A percentile compares a stretch with the other conserved stretches of the same genome.
Conservation (phyloP, 2,797 vertebrate genomes). For the Cryptoblepharus egeriae region DNA sequence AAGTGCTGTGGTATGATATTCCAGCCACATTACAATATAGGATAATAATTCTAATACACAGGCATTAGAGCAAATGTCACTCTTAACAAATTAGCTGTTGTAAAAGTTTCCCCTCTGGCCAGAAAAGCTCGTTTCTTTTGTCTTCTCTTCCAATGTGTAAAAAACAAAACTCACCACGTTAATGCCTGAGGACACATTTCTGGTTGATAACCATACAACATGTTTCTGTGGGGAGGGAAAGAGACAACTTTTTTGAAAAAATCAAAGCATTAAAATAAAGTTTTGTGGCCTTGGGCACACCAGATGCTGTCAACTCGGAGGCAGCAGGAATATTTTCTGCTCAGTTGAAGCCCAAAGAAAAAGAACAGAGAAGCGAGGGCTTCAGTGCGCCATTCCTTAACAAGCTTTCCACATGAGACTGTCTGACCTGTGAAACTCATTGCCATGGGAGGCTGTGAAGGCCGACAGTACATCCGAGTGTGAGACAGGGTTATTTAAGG, state of each 20-base stretch:
- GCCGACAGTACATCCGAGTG: neutral
- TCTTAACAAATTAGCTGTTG: conserved; percentile 71
- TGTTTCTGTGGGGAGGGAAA: conserved; percentile 28
- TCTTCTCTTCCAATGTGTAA: conserved; percentile 69
- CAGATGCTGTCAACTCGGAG: conserved; percentile 53
- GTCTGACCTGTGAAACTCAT: conserved; percentile 5
- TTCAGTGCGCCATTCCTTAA: conserved; percentile 12
- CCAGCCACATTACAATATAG: conserved; percentile 67
- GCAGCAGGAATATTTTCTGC: conserved; percentile 43
- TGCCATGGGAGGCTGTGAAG: neutral
- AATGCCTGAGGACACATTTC: conserved; percentile 67
- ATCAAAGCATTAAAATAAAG: conserved; percentile 53
- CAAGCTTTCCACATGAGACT: neutral
- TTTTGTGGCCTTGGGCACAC: conserved; percentile 65
- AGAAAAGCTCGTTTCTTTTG: conserved; percentile 71
- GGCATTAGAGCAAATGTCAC: conserved; percentile 75
- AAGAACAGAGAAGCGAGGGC: conserved; percentile 6
- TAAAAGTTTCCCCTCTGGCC: conserved; percentile 71
- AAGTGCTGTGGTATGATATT: conserved; percentile 56
- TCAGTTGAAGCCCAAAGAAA: conserved; percentile 37
- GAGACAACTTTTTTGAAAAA: conserved; percentile 20
- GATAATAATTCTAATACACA: conserved; percentile 53
- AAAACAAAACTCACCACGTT: conserved; percentile 62
- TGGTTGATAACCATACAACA: conserved; percentile 55
- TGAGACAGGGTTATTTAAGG: conserved; percentile 5